A percentile compares a stretch with the other conserved stretches of the same genome.
Evolutionary conservation across 2,888 invertebrate species (phyloP).

Genomic region (Drosophila antonietae): DNA sequence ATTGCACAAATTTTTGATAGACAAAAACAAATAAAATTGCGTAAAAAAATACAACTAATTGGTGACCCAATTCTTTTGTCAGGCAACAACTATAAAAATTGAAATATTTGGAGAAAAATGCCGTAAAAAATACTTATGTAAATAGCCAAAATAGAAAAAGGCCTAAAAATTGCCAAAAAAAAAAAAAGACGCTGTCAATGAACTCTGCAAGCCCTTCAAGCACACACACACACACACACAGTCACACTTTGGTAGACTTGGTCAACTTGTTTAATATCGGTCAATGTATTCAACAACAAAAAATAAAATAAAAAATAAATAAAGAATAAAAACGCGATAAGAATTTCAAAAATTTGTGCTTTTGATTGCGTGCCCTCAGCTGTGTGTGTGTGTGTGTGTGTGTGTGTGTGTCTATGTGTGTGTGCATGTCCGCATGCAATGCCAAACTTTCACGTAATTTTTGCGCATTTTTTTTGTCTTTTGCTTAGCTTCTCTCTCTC

Average conservation of each 20-base stretch:
- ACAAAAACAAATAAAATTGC: no score
- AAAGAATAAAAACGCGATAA: slow-evolving; percentile 70
- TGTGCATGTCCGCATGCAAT: slow-evolving; percentile 61
- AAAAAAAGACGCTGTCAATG: slow-evolving; percentile 61
- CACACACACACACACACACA: slow-evolving; percentile 9
- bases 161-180: slow-evolving; percentile 25
- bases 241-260: neutral
- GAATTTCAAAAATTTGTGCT: slow-evolving; percentile 76
- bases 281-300: slow-evolving; percentile 71
- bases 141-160: slow-evolving; percentile 16
- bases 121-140: neutral
- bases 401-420: slow-evolving; percentile 28
- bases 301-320: slow-evolving; percentile 20
- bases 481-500: slow-evolving; percentile 38
- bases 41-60: slow-evolving; percentile 52
- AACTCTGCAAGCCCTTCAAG: slow-evolving; percentile 69
- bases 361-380: slow-evolving; percentile 66
- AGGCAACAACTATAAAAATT: slow-evolving; percentile 52
- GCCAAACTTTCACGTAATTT: slow-evolving; percentile 81
- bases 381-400: slow-evolving; percentile 17
- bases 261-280: slow-evolving; percentile 78
- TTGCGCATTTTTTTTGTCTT: slow-evolving; percentile 47
- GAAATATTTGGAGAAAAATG: slow-evolving; percentile 50
- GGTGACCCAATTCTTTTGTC: slow-evolving; percentile 72
- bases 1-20: slow-evolving; percentile 61